phyloP scores from a whole-genome alignment of 2,888 invertebrate species.

The Argyresthia goedartella region DNA sequence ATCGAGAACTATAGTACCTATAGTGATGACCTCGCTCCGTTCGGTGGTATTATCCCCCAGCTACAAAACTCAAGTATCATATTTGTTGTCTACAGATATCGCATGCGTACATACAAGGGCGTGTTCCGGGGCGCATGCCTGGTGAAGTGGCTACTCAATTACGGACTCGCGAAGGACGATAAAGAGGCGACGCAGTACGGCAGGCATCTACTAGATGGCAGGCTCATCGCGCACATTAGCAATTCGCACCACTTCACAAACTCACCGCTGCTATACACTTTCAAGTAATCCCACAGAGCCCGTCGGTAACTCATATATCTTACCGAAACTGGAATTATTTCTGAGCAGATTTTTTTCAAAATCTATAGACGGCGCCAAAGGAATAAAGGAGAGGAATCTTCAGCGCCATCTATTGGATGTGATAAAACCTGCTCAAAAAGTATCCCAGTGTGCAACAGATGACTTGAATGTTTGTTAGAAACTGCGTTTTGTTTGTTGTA shows the following conservation, averaged over 20 bases:
- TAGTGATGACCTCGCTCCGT: no score
- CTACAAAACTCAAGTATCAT: not conserved
- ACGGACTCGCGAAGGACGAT: slow-evolving; percentile 83
- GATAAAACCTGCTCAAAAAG: no score
- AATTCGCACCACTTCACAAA: slow-evolving; percentile 90
- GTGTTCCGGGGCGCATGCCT: slow-evolving; percentile 89
- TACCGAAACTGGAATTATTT: no score
- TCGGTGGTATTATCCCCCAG: no score
- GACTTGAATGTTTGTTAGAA: no score
- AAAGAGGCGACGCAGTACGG: slow-evolving; percentile 87
- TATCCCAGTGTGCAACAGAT: no score
- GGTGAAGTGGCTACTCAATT: slow-evolving; percentile 87
- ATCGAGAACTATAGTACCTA: no score
- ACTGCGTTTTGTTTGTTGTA: no score
- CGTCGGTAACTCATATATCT: not conserved
- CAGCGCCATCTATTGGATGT: no score
- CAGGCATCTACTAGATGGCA: slow-evolving; percentile 84
- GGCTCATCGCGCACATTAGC: slow-evolving; percentile 87
- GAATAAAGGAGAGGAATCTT: no score
- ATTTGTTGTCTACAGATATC: slow-evolving; percentile 70
- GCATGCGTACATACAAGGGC: slow-evolving; percentile 81
- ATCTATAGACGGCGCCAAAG: no score
- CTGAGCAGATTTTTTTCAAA: no score
- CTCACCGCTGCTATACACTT: slow-evolving; percentile 84
- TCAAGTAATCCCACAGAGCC: slow-evolving; percentile 43